These are phyloP conservation scores for Cosmorhoe ocellata DNA, from an alignment of 2,888 invertebrate genomes.

Conservation along the genomic window DNA sequence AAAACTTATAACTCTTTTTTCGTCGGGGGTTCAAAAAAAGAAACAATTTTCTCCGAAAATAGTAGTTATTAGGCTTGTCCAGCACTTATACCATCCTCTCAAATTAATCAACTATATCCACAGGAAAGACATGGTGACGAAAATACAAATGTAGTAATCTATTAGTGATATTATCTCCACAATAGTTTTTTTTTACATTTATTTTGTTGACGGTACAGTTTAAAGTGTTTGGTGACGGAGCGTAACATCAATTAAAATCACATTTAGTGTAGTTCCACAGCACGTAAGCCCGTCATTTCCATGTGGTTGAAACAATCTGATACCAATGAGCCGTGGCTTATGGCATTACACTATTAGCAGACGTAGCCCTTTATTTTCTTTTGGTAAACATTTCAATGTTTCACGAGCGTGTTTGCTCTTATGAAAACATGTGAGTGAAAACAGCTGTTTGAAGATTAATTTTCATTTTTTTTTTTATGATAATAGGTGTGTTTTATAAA, in stretches of 20 bases:
- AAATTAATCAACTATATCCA: too few relatives aligned
- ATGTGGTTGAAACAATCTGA: slow-evolving; percentile 47
- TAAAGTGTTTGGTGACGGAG: slow-evolving; percentile 55
- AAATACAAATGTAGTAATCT: too few relatives aligned
- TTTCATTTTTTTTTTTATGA: too few relatives aligned
- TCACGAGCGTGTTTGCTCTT: slow-evolving; percentile 9
- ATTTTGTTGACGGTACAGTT: slow-evolving; percentile 47
- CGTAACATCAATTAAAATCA: slow-evolving; percentile 78
- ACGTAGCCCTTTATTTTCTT: slow-evolving; percentile 12
- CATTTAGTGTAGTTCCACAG: slow-evolving; percentile 62
- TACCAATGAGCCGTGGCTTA: slow-evolving; percentile 36
- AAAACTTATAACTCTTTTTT: too few relatives aligned
- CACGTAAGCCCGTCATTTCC: slow-evolving; percentile 69
- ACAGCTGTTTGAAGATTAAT: too few relatives aligned
- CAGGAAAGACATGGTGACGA: too few relatives aligned
- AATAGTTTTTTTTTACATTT: too few relatives aligned
- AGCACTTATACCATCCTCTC: too few relatives aligned
- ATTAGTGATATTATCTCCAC: too few relatives aligned
- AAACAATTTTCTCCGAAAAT: too few relatives aligned
- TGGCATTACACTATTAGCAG: slow-evolving; percentile 22
- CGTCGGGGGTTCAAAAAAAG: too few relatives aligned
- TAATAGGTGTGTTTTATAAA: background rate
- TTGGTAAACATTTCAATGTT: slow-evolving; percentile 18
- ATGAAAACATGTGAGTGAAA: background rate
- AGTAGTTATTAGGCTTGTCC: too few relatives aligned